Evolutionary conservation across 2,113 vertebrate genomes (phyloP), one percentile per base, ranked within the genome.

Genomic region (Synodontis membranacea): DNA sequence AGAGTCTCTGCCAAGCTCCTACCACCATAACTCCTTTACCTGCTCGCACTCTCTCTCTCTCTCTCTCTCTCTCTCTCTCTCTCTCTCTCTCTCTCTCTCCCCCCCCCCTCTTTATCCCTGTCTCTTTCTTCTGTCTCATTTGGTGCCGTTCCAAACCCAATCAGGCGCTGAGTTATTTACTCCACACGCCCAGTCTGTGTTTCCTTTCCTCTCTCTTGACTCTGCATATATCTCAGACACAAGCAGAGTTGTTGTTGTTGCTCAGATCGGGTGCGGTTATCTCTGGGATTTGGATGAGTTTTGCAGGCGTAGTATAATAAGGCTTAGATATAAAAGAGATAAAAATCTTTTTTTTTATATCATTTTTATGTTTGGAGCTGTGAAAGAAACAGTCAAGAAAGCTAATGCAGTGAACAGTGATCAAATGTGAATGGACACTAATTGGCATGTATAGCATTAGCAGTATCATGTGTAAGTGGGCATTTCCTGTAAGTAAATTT

Each of bases 21-120:
- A 48, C 39, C 54, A 54, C 15, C 90, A 89, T 86, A 76, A 72
- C 89, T 70, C 88, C 79, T 88, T 87, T 84, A 88, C 70, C 31
- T 46, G 31, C 10, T n/a, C 28, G 56, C 34, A 25, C 39, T 62
- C 50, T 42, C 48, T 8, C 19, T 56, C 12, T 0, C 54, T 62
- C 56, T 0, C 34, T 76, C 37, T 80, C 80, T 39, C 79, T 74
- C 75, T n/a, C 46, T 58, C 79, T 72, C 84, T 28, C 39, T 76
- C 87, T 25, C 70, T 23, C 21, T 6, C 39, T 21, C 44, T 52
- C 44, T 39, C 39, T 60, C 54, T 0, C 34, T 76, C 37, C 75
- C 82, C 37, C 79, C 70, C 76, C 25, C 50, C n/a, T n/a, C n/a
- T n/a, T n/a, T n/a, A n/a, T 56, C 76, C 60, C 83, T 39, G n/a